These are phyloP conservation scores for Semaprochilodus insignis DNA, from an alignment of 2,797 vertebrate species.

Conservation along the genomic window DNA sequence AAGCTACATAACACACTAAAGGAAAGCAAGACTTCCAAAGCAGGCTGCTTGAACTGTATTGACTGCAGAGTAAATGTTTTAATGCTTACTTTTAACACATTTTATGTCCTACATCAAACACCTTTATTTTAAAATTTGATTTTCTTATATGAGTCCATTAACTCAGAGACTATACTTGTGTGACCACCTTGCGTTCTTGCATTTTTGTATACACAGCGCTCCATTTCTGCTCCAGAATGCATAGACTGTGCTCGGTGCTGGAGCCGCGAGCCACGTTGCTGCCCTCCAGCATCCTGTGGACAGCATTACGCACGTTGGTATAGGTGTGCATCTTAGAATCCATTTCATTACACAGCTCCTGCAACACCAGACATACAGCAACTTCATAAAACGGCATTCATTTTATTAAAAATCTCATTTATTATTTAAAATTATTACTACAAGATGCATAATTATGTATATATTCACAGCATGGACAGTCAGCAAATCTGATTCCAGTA, in stretches of 20 bases:
- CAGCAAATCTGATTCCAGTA: neutral
- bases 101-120: too few species aligned
- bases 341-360: slow-evolving; percentile 90
- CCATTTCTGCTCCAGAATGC: slow-evolving; percentile 89
- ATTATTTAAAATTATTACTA: neutral
- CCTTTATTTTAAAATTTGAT: too few species aligned
- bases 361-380: slow-evolving; percentile 28
- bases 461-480: neutral
- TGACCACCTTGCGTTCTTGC: slow-evolving; percentile 84
- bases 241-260: slow-evolving; percentile 83
- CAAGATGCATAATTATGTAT: neutral
- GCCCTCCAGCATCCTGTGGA: slow-evolving; percentile 81
- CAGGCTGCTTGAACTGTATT: too few species aligned
- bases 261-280: slow-evolving; percentile 75
- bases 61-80: too few species aligned
- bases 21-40: too few species aligned
- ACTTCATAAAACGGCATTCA: neutral
- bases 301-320: slow-evolving; percentile 77
- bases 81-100: too few species aligned
- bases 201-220: slow-evolving; percentile 79
- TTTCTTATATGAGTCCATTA: neutral
- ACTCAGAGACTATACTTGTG: neutral
- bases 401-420: neutral
- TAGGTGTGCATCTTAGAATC: slow-evolving; percentile 83
- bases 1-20: too few species aligned